Percentiles rank a stretch among this genome's conserved stretches.
These are phyloP conservation scores for Spea multiplicata DNA, from an alignment of 2,113 vertebrate genomes.

Conservation along the genomic window DNA sequence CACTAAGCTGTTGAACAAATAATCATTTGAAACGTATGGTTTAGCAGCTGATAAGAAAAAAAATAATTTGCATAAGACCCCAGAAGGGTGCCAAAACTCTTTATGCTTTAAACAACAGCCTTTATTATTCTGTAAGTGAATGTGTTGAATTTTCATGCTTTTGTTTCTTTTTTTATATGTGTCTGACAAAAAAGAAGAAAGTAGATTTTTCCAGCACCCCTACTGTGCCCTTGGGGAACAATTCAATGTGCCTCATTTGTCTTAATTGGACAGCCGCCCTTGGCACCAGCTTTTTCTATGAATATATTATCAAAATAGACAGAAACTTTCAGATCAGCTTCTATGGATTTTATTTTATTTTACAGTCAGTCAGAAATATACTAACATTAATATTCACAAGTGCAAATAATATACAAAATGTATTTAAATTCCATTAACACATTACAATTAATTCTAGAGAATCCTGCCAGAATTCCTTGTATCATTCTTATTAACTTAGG, in stretches of 20 bases:
- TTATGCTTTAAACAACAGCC: constrained; percentile 78
- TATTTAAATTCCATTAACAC: not conserved
- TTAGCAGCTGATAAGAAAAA: constrained; percentile 66
- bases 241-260: constrained; percentile 81
- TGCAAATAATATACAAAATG: not conserved
- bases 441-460: not conserved
- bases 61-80: constrained; percentile 73
- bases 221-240: constrained; percentile 74
- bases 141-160: constrained; percentile 83
- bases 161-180: constrained; percentile 64
- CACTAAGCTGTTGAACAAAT: constrained; percentile 70
- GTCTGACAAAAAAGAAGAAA: constrained; percentile 78
- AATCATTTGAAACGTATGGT: constrained; percentile 73
- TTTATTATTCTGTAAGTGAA: constrained; percentile 84
- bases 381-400: constrained; percentile 1
- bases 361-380: not conserved
- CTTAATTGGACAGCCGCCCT: constrained; percentile 80
- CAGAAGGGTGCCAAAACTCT: constrained; percentile 80
- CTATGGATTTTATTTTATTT: constrained; percentile 46
- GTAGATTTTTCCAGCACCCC: constrained; percentile 78
- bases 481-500: no score
- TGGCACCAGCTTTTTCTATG: constrained; percentile 77
- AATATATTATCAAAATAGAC: constrained; percentile 73
- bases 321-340: constrained; percentile 62
- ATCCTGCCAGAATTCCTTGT: no score